These are phyloP conservation scores for Semibalanus balanoides DNA, from an alignment of 1,140 invertebrate species.

Conservation along the genomic window DNA sequence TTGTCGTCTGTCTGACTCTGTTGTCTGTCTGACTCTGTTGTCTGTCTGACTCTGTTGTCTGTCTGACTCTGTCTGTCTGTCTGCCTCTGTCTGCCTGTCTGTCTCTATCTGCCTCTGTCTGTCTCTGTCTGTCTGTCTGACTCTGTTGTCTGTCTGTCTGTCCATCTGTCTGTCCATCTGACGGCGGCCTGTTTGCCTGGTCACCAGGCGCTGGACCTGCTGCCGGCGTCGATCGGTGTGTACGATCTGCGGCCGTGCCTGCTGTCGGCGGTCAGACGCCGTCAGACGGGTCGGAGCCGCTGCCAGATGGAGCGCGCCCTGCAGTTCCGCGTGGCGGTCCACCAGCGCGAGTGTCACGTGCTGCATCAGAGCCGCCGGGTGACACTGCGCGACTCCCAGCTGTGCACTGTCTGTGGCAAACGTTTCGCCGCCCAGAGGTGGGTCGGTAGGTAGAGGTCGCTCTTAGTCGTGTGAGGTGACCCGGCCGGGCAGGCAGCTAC, in stretches of 20 bases:
- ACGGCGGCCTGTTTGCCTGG: no score
- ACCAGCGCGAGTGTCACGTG: constrained; percentile 62
- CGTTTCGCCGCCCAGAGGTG: constrained; percentile 76
- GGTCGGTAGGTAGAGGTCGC: constrained; percentile 5
- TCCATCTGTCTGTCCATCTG: no score
- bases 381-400: constrained; percentile 65
- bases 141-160: neutral
- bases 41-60: no score
- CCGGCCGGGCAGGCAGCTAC: neutral
- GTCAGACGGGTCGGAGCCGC: constrained; percentile 17
- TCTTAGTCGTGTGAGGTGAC: neutral
- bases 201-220: neutral
- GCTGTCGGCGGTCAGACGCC: constrained; percentile 8
- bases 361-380: constrained; percentile 64
- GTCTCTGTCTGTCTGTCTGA: neutral
- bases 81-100: neutral
- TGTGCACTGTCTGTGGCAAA: constrained; percentile 83
- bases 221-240: neutral
- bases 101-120: neutral
- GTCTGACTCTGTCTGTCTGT: neutral
- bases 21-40: no score
- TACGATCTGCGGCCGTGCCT: neutral
- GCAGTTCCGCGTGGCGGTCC: constrained; percentile 23
- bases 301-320: constrained; percentile 19
- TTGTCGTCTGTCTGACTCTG: no score